These are phyloP conservation scores for Gasterosteus nipponicus DNA, from an alignment of 2,113 vertebrate genomes.

Conservation along the genomic window DNA sequence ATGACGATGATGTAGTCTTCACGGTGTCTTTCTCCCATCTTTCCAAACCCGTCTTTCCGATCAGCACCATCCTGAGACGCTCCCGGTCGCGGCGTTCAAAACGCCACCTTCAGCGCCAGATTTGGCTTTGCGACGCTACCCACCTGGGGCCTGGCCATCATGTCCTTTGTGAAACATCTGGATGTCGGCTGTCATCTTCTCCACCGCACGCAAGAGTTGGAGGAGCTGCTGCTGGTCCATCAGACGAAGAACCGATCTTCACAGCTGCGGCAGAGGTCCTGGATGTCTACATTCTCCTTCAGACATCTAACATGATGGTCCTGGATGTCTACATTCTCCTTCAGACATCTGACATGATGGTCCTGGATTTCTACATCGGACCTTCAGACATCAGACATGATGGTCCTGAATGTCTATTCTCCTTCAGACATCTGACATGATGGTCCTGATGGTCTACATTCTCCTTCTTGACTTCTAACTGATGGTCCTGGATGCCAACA, in stretches of 20 bases:
- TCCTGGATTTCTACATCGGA: constrained; percentile 12
- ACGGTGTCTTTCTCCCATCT: constrained; percentile 56
- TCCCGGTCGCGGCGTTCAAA: background rate
- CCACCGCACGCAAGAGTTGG: constrained; percentile 8
- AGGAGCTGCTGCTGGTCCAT: constrained; percentile 27
- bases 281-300: too few species aligned
- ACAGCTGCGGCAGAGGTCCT: background rate
- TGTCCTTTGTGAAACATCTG: constrained; percentile 16
- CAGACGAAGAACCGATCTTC: constrained; percentile 2
- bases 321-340: too few species aligned
- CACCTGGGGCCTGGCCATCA: background rate
- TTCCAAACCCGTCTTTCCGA: constrained; percentile 54
- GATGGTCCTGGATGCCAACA: constrained; percentile 3
- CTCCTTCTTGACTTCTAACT: too few species aligned
- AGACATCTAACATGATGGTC: too few species aligned
- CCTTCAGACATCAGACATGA: background rate
- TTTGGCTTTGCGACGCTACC: background rate
- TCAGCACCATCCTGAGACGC: constrained; percentile 30
- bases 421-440: too few species aligned
- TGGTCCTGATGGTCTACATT: too few species aligned
- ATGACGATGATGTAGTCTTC: constrained; percentile 44
- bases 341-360: too few species aligned
- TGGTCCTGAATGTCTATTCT: too few species aligned
- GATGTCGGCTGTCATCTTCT: constrained; percentile 23
- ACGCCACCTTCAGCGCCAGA: background rate